These are phyloP conservation scores for Drosophila kohkoa DNA, from an alignment of 1,140 invertebrate genomes.

Conservation along the genomic window DNA sequence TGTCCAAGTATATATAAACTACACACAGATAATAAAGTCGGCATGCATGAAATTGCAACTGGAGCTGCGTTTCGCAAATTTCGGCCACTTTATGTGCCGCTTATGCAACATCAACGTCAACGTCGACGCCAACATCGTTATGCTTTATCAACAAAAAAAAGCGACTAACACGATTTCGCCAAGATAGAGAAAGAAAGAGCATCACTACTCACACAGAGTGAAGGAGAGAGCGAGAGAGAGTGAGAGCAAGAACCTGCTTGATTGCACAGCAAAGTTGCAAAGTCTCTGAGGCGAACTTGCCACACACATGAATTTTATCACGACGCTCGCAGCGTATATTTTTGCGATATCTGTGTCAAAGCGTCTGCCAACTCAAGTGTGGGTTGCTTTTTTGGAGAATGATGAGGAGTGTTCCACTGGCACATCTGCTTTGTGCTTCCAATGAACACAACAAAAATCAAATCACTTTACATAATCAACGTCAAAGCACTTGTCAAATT, in stretches of 20 bases:
- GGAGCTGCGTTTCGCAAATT: conserved; percentile 77
- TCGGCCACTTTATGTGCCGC: conserved; percentile 67
- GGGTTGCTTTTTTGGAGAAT: conserved; percentile 29
- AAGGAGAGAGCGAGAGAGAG: not conserved
- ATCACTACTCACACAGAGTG: too few relatives aligned
- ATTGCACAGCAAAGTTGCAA: conserved; percentile 3
- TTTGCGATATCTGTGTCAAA: conserved; percentile 54
- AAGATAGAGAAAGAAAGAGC: conserved; percentile 5
- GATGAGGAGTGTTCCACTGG: conserved; percentile 46
- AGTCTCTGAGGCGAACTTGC: conserved; percentile 7
- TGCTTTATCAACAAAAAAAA: conserved; percentile 68
- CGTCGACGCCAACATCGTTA: conserved; percentile 50
- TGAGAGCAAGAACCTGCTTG: conserved; percentile 40
- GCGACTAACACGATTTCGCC: conserved; percentile 44
- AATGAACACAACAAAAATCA: conserved; percentile 14
- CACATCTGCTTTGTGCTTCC: conserved; percentile 31
- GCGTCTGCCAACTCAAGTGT: conserved; percentile 45
- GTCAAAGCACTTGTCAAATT: conserved; percentile 40
- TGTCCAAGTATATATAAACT: not conserved
- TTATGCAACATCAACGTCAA: conserved; percentile 64
- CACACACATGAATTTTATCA: conserved; percentile 1
- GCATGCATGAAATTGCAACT: conserved; percentile 80
- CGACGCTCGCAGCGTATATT: conserved; percentile 12
- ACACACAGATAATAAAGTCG: conserved; percentile 51
- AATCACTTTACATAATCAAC: conserved; percentile 60